Conservation (phyloP, 1,140 invertebrate genomes). For the Linepithema humile region DNA sequence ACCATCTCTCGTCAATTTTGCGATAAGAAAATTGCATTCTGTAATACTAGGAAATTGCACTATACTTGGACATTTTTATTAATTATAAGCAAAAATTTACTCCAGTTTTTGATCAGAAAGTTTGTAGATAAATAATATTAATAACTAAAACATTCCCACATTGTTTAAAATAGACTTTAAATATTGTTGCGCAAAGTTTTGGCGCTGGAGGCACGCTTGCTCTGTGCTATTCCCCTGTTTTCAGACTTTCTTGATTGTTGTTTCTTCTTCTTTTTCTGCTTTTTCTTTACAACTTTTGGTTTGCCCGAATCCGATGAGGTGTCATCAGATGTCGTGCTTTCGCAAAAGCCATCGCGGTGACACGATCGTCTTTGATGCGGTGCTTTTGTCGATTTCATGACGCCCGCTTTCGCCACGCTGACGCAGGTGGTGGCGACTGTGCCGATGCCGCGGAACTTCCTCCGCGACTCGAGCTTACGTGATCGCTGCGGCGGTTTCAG, state of each 20-base stretch:
- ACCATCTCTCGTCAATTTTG: too few relatives aligned
- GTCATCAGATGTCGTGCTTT: conserved; percentile 85
- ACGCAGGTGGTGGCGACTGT: background rate
- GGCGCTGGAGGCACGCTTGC: conserved; percentile 43
- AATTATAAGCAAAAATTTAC: too few relatives aligned
- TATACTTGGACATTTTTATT: too few relatives aligned
- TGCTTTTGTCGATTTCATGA: conserved; percentile 65
- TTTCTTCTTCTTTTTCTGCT: conserved; percentile 83
- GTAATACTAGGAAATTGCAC: too few relatives aligned
- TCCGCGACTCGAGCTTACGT: conserved; percentile 76
- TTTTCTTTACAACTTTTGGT: conserved; percentile 80
- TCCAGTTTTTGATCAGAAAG: too few relatives aligned
- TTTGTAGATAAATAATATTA: background rate
- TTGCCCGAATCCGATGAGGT: conserved; percentile 47
- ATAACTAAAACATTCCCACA: background rate
- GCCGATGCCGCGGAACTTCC: conserved; percentile 17
- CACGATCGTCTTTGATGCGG: background rate
- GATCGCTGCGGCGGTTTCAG: conserved; percentile 55
- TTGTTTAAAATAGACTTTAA: background rate
- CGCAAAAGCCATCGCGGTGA: conserved; percentile 64
- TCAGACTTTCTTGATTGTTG: conserved; percentile 79
- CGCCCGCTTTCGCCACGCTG: background rate
- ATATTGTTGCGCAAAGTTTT: conserved; percentile 17
- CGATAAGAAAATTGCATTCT: too few relatives aligned
- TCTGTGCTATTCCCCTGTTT: conserved; percentile 42